A percentile compares a stretch with the other conserved stretches of the same genome.
Conservation (phyloP, 2,113 vertebrate species). For the Mus spicilegus region DNA sequence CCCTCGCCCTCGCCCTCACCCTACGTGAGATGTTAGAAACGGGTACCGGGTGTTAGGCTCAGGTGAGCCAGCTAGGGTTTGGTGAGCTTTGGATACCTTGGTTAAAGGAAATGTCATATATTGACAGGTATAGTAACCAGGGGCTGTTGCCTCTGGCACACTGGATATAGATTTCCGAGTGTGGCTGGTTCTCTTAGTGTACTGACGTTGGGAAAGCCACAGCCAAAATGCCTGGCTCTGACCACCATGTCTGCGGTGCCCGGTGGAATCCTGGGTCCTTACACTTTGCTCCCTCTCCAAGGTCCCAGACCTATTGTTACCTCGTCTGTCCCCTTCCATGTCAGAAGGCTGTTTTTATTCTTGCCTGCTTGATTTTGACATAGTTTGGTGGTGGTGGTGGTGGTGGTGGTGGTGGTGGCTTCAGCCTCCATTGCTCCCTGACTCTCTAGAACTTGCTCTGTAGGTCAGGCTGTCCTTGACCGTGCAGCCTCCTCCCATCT, state of each 20-base stretch:
- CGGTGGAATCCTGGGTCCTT: rapidly evolving
- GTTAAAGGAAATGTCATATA: not conserved
- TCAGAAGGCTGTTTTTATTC: not conserved
- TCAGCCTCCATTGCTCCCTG: not conserved
- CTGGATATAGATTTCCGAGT: not conserved
- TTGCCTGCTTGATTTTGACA: not conserved
- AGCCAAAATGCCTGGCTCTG: no score
- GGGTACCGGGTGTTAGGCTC: not conserved
- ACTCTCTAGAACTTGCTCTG: not conserved
- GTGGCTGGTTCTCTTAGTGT: rapidly evolving
- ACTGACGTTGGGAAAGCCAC: no score
- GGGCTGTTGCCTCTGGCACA: not conserved
- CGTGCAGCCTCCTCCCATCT: not conserved
- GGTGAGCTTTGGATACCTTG: rapidly evolving
- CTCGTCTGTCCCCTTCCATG: not conserved
- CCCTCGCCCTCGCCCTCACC: not conserved
- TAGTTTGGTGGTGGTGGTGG: not conserved
- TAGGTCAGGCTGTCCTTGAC: not conserved
- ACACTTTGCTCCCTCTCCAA: rapidly evolving
- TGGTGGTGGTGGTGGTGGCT: not conserved
- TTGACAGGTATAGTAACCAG: rapidly evolving
- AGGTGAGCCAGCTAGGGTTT: not conserved
- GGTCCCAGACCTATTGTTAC: not conserved
- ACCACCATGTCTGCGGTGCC: rapidly evolving
- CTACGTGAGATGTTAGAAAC: not conserved